A percentile compares a stretch with the other conserved stretches of the same genome.
These are phyloP conservation scores for Rhizoglyphus robini DNA, from an alignment of 1,140 invertebrate genomes.

Conservation along the genomic window DNA sequence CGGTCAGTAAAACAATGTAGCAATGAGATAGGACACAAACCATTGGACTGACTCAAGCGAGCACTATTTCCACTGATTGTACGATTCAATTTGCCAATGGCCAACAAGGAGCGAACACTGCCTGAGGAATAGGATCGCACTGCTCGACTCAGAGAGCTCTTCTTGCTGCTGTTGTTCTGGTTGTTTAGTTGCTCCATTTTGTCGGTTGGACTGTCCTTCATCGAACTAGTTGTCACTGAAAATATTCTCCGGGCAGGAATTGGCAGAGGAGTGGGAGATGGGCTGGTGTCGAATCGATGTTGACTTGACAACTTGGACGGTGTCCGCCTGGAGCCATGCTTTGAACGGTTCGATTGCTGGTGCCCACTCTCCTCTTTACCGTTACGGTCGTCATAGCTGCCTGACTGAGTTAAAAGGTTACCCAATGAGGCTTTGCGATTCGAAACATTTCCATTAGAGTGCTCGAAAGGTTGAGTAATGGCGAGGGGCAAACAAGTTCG, in stretches of 20 bases:
- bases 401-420: too few species aligned
- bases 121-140: constrained; percentile 3
- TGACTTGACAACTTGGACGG: neutral
- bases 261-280: neutral
- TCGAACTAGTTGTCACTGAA: neutral
- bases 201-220: neutral
- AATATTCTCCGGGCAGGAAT: neutral
- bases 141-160: neutral
- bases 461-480: too few species aligned
- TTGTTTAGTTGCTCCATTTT: neutral
- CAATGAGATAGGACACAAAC: neutral
- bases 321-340: neutral
- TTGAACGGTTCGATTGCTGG: neutral
- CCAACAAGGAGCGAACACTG: constrained; percentile 4
- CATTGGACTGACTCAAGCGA: neutral
- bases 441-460: too few species aligned
- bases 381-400: too few species aligned
- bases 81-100: neutral
- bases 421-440: too few species aligned
- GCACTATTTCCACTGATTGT: neutral
- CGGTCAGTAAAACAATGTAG: neutral
- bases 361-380: neutral
- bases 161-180: neutral
- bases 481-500: too few species aligned
- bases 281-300: neutral